These are phyloP conservation scores for Caenorhabditis japonica DNA, from an alignment of 2,888 invertebrate species.

Conservation along the genomic window DNA sequence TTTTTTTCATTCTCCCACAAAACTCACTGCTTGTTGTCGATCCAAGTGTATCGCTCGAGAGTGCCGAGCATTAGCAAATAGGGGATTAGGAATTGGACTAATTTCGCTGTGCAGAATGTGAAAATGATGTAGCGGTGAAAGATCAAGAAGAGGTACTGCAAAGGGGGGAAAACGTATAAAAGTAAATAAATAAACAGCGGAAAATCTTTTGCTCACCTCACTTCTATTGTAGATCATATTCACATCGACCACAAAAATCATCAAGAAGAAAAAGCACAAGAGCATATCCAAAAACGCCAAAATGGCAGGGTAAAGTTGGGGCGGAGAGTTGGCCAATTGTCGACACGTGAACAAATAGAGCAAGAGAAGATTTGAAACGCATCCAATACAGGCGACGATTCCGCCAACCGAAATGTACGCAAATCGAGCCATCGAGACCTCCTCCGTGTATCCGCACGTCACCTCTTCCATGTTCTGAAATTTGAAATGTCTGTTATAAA, in stretches of 20 bases:
- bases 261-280: constrained; percentile 65
- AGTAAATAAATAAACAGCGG: not conserved
- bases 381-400: constrained; percentile 53
- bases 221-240: constrained; percentile 64
- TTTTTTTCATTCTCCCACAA: constrained; percentile 7
- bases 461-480: constrained; percentile 31
- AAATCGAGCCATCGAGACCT: constrained; percentile 57
- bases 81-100: constrained; percentile 68
- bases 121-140: constrained; percentile 68
- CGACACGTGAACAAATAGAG: constrained; percentile 62
- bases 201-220: constrained; percentile 53
- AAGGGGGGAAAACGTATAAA: not conserved
- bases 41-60: constrained; percentile 69
- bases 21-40: constrained; percentile 61
- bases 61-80: constrained; percentile 69
- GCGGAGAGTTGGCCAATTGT: constrained; percentile 59
- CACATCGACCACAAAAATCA: constrained; percentile 70
- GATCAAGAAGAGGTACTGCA: constrained; percentile 65
- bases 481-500: constrained; percentile 10
- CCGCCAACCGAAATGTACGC: constrained; percentile 61
- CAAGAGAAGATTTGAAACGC: constrained; percentile 61
- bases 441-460: constrained; percentile 66
- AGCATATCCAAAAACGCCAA: constrained; percentile 64
- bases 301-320: constrained; percentile 68
- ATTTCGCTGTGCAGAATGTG: constrained; percentile 56